Percentiles rank a stretch among this genome's conserved stretches.
Conservation (phyloP, 2,888 invertebrate genomes). For the Morpho helenor region DNA sequence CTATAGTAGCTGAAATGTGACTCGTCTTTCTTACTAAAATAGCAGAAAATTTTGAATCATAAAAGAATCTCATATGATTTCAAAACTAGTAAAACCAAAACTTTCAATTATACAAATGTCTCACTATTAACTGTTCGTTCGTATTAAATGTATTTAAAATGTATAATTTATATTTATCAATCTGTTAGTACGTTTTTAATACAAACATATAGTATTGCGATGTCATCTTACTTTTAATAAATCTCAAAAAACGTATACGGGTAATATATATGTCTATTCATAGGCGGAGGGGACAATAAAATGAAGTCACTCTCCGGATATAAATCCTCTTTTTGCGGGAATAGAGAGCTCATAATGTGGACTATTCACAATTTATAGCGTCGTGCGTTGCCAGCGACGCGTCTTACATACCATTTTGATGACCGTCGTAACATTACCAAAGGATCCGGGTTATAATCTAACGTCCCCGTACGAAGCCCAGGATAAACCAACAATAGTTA, state of each 20-base stretch:
- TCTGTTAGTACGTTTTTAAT: no score
- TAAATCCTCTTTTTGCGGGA: constrained; percentile 18
- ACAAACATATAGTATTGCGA: neutral
- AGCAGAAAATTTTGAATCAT: no score
- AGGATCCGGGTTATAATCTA: constrained; percentile 30
- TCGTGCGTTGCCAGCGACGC: neutral
- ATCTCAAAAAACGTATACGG: constrained; percentile 2
- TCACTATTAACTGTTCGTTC: no score
- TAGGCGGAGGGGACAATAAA: constrained; percentile 12
- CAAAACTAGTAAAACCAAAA: no score
- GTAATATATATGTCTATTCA: constrained; percentile 7
- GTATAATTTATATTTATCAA: no score
- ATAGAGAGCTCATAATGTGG: constrained; percentile 12
- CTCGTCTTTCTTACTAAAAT: no score
- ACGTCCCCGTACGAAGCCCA: no score
- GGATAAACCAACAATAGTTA: no score
- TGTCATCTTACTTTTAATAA: neutral
- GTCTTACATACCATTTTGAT: neutral
- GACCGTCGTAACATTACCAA: neutral
- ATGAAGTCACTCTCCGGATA: constrained; percentile 11
- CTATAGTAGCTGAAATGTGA: no score
- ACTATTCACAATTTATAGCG: constrained; percentile 15
- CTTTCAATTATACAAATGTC: no score
- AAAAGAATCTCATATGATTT: no score
- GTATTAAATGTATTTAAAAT: no score